phyloP scores from a whole-genome alignment of 64 coral and sea anemone genomes.

The Actinia tenebrosa region DNA sequence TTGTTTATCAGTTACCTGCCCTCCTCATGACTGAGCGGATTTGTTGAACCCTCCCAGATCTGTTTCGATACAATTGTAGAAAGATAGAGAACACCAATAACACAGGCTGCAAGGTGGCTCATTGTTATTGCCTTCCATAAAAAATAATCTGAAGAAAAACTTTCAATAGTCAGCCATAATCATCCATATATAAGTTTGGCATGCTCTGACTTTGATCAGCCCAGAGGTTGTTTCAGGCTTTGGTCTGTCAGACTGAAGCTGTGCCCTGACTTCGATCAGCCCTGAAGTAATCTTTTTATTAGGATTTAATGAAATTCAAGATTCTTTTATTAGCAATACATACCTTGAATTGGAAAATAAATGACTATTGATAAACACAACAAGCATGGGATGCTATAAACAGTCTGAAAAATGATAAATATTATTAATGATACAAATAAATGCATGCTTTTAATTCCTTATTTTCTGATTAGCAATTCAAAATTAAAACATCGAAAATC shows the following conservation, averaged over 20 bases:
- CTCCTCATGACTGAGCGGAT: conserved; percentile 48
- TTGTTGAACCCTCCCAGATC: neutral
- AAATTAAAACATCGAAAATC: no score
- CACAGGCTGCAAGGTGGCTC: conserved; percentile 25
- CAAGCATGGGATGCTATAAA: conserved; percentile 49
- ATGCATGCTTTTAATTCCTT: neutral
- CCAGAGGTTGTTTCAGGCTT: no score
- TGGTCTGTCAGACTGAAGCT: no score
- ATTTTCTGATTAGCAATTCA: no score
- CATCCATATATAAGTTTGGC: neutral
- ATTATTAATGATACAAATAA: neutral
- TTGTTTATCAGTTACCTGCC: conserved; percentile 45
- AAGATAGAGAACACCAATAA: conserved; percentile 32
- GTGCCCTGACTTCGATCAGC: no score
- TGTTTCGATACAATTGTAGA: conserved; percentile 11
- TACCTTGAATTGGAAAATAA: conserved; percentile 39
- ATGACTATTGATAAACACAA: conserved; percentile 24
- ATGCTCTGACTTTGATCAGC: neutral
- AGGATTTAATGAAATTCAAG: no score
- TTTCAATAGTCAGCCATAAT: no score
- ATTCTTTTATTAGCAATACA: neutral
- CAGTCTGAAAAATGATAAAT: conserved; percentile 12
- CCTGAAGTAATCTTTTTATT: no score
- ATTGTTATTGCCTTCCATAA: conserved; percentile 32
- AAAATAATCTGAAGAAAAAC: conserved; percentile 32